A percentile compares a stretch with the other conserved stretches of the same genome.
These are phyloP conservation scores for Columba livia DNA, from an alignment of 2,113 vertebrate genomes.

Conservation along the genomic window DNA sequence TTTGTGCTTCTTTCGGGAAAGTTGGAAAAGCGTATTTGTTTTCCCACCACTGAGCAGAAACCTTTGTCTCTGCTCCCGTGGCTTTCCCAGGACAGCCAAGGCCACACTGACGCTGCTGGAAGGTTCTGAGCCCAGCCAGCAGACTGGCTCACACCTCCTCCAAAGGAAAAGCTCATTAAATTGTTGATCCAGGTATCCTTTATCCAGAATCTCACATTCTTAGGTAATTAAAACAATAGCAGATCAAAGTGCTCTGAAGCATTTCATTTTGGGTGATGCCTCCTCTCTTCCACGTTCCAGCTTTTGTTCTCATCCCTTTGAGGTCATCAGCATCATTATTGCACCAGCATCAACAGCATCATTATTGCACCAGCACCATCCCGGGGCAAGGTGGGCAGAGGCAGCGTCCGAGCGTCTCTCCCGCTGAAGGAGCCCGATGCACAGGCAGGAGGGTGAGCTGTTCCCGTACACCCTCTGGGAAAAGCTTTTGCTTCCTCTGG, in stretches of 20 bases:
- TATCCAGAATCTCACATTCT: conserved; percentile 11
- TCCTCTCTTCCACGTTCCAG: not conserved
- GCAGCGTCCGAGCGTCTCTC: not conserved
- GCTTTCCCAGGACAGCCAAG: conserved; percentile 18
- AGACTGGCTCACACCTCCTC: not conserved
- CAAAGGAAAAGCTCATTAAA: conserved; percentile 12
- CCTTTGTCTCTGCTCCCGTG: not conserved
- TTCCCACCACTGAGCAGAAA: not conserved
- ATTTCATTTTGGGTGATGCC: not conserved
- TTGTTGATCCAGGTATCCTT: not conserved
- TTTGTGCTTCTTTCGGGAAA: not conserved
- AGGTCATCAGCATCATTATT: not conserved
- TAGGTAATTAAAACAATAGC: conserved; percentile 51
- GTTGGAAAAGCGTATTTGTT: not conserved
- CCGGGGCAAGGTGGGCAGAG: not conserved
- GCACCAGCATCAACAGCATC: not conserved
- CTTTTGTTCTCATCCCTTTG: not conserved
- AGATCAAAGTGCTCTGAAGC: conserved; percentile 17
- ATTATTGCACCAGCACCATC: not conserved
- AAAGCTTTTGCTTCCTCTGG: not conserved
- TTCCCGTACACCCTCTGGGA: rapidly evolving
- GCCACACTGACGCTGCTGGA: not conserved
- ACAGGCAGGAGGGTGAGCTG: rapidly evolving
- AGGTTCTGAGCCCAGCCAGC: not conserved
- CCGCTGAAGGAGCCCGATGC: rapidly evolving